Percentiles rank a stretch among this genome's conserved stretches.
phyloP scores from a whole-genome alignment of 2,888 invertebrate species.

The Cyclophora punctaria region DNA sequence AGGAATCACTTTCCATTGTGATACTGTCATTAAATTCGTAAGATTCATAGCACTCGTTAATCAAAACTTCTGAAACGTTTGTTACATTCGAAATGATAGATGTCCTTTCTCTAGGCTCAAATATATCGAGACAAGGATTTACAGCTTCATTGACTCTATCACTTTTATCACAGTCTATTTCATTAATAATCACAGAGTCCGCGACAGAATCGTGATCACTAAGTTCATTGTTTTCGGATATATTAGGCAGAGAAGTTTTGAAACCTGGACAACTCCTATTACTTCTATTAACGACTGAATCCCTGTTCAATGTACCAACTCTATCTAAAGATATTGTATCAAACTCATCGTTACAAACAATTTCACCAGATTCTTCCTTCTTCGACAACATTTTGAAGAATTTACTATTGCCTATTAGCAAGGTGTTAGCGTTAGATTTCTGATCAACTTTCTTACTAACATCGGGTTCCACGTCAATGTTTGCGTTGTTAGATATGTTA shows the following conservation, averaged over 20 bases:
- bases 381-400: slow-evolving; percentile 66
- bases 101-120: slow-evolving; percentile 48
- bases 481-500: slow-evolving; percentile 60
- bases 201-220: slow-evolving; percentile 49
- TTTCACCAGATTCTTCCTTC: slow-evolving; percentile 64
- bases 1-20: slow-evolving; percentile 21
- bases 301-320: slow-evolving; percentile 58
- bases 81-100: slow-evolving; percentile 40
- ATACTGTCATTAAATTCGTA: slow-evolving; percentile 37
- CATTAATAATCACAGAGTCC: slow-evolving; percentile 37
- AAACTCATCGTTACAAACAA: slow-evolving; percentile 64
- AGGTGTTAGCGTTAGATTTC: slow-evolving; percentile 50
- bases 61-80: slow-evolving; percentile 42
- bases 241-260: slow-evolving; percentile 65
- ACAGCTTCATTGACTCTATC: slow-evolving; percentile 37
- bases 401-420: slow-evolving; percentile 66
- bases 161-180: slow-evolving; percentile 33
- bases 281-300: slow-evolving; percentile 61
- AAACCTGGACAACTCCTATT: slow-evolving; percentile 68
- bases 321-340: slow-evolving; percentile 68
- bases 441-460: slow-evolving; percentile 37
- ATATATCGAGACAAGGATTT: slow-evolving; percentile 46
- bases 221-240: slow-evolving; percentile 63
- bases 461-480: slow-evolving; percentile 50
- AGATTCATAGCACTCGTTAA: slow-evolving; percentile 65